Base-by-base conservation (phyloP, 2,888 invertebrate species). In the Dyspetes luteomarginatus region DNA sequence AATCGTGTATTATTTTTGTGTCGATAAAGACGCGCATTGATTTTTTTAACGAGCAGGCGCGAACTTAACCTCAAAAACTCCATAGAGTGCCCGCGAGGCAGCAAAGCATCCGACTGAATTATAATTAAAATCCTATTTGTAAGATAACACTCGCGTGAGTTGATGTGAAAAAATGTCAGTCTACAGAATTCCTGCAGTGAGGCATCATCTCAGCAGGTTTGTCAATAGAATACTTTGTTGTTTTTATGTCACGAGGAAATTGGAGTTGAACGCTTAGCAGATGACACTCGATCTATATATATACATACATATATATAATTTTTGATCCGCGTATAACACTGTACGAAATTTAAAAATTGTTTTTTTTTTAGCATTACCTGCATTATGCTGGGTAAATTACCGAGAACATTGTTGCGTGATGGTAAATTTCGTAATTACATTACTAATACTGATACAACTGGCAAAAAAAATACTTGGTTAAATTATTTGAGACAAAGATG, bases 401-500 rank as follows among this genome's bases (percentile, higher is more conserved):
- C 62, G 12, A 73, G 7, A 72, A 71, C 80, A 36, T 48, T 67
- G 26, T 67, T n/a, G 9, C 82, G 43, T 68, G 58, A 71, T 48
- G 60, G 24, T 19, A 45, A 19, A 68, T 45, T n/a, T 64, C 80
- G 77, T 41, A 84, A 64, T 68, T 78, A 84, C 80, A 55, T 56
- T 4, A 81, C 87, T 0, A 83, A 72, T n/a, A 26, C 72, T 9
- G 76, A 75, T 24, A 43, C 69, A 4, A 83, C 52, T 12, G 68
- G 64, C 41, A 76, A 65, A 24, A 83, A 82, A 67, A 62, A 19
- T 26, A 65, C 62, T 28, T 83, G 85, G 64, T 86, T 89, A 78
- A 83, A 84, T 55, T 84, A 86, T 9, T 83, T 85, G 4, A 82
- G 82, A 12, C 75, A 75, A 5, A 74, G 83, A 73, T 88, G 88